A percentile compares a stretch with the other conserved stretches of the same genome.
Conservation (phyloP, 1,140 invertebrate species). For the Harlomillsia oculata region DNA sequence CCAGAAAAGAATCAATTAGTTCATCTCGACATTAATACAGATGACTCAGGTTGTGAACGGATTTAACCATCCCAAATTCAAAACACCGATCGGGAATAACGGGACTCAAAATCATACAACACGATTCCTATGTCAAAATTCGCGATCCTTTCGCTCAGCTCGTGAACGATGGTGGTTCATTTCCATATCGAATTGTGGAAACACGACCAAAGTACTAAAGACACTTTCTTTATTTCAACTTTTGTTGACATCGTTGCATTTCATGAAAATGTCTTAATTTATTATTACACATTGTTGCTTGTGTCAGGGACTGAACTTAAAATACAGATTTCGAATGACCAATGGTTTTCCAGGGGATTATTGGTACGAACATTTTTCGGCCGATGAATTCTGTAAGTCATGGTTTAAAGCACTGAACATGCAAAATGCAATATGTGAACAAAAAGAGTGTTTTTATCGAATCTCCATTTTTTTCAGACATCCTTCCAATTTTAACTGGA, state of each 20-base stretch:
- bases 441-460: background rate
- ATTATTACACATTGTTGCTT: background rate
- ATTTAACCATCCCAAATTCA: constrained; percentile 17
- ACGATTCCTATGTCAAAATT: constrained; percentile 45
- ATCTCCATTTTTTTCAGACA: constrained; percentile 48
- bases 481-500: constrained; percentile 57
- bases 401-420: constrained; percentile 7
- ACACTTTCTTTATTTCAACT: background rate
- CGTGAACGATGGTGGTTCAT: constrained; percentile 70
- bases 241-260: background rate
- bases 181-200: constrained; percentile 60
- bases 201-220: constrained; percentile 49
- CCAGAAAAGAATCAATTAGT: constrained; percentile 63
- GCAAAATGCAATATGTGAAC: background rate
- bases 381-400: constrained; percentile 82
- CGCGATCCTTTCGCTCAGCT: constrained; percentile 53
- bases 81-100: constrained; percentile 7
- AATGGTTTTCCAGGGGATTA: constrained; percentile 65
- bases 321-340: constrained; percentile 64
- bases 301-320: constrained; percentile 55
- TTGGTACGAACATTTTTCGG: constrained; percentile 79
- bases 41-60: constrained; percentile 42
- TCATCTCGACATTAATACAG: constrained; percentile 52
- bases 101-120: constrained; percentile 18
- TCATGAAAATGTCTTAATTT: background rate